Base-by-base conservation (phyloP, 2,888 invertebrate species). In the Protophormia terraenovae region DNA sequence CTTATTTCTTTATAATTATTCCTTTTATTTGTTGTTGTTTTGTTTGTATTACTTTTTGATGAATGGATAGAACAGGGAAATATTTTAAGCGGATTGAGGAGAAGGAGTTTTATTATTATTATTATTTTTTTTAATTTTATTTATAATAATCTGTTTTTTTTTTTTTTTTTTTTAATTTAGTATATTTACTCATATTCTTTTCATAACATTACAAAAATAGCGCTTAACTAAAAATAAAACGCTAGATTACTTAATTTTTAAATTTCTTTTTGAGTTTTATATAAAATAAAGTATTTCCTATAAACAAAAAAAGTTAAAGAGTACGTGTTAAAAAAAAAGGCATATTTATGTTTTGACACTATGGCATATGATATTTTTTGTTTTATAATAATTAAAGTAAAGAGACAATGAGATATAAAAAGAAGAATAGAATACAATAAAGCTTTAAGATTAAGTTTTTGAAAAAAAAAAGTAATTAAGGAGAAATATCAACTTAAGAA, bases 341-440 rank as follows among this genome's bases (percentile, higher is more conserved):
- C 77, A 82, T 85, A 78, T 76, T 67, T 84, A 71, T 76, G 24
- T 82, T 85, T 85, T 85, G 82, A 85, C 85, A 85, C 85, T 85
- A 85, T 85, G 85, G 85, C 85, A 85, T 82, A 41, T 79, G 62
- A 60, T 78, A 77, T 78, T 75, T 69, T 27, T 83, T 8, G 55
- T 71, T 84, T 66, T 60, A 60, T 53, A 77, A 81, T 77, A 75
- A 75, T 78, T 80, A 72, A 27, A 84, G 60, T 69, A 71, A 71
- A 76, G 75, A 79, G 75, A 79, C 50, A 85, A 82, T 78, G 73
- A 73, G 77, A 78, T 64, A 73, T 32, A 29, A 71, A 62, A 35
- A 66, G 38, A 58, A 75, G 58, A 72, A 24, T 71, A 76, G 24
- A 38, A 47, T 64, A 72, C 24, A 77, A 58, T 78, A 82, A 78